Conservation (phyloP, 2,113 vertebrate genomes). For the Gadus chalcogrammus region DNA sequence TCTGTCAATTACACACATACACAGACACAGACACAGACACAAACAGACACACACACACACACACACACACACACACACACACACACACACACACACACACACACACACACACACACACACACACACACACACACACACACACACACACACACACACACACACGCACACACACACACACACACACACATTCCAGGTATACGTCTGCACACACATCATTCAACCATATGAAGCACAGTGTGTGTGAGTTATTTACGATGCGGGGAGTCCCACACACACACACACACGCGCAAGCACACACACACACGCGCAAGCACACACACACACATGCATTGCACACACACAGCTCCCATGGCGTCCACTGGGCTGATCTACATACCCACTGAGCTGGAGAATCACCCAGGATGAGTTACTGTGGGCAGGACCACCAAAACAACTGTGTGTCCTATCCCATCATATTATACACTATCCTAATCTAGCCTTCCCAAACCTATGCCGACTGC, state of each 20-base stretch:
- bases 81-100: conserved; percentile 17
- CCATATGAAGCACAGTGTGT: too few relatives aligned
- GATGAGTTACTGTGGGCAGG: conserved; percentile 7
- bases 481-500: too few relatives aligned
- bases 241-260: too few relatives aligned
- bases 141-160: conserved; percentile 4
- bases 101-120: conserved; percentile 19
- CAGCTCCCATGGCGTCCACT: neutral
- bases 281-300: neutral
- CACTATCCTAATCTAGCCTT: too few relatives aligned
- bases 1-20: conserved; percentile 15
- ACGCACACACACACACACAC: neutral
- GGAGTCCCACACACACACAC: neutral
- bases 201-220: too few relatives aligned
- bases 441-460: too few relatives aligned
- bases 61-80: conserved; percentile 23
- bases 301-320: neutral
- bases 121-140: neutral
- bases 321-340: neutral
- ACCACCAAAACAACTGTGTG: conserved; percentile 12
- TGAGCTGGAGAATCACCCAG: conserved; percentile 55
- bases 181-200: neutral
- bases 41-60: conserved; percentile 1
- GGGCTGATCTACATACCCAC: conserved; percentile 57
- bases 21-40: conserved; percentile 12